Evolutionary conservation across 2,797 vertebrate genomes (phyloP).

Genomic region (Sphenopsis melanotis): DNA sequence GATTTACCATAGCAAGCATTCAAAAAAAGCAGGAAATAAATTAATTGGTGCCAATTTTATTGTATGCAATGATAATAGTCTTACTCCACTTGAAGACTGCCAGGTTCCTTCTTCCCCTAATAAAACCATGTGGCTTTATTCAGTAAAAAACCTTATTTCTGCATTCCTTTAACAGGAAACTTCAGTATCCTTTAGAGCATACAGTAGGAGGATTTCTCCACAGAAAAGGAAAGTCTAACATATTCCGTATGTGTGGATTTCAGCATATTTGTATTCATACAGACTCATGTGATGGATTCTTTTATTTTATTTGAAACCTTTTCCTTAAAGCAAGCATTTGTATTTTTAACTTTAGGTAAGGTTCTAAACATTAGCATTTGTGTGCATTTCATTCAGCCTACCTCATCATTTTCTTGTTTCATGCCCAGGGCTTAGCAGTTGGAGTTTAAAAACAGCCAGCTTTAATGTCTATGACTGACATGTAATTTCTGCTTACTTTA

Average conservation of each 20-base stretch:
- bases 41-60: not conserved
- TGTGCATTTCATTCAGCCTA: constrained; percentile 67
- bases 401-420: constrained; percentile 74
- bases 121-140: not conserved
- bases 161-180: not conserved
- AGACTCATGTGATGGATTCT: not conserved
- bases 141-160: not conserved
- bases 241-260: not conserved
- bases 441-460: constrained; percentile 70
- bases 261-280: constrained; percentile 21
- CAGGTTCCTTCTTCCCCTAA: not conserved
- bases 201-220: not conserved
- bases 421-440: constrained; percentile 67
- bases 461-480: constrained; percentile 76
- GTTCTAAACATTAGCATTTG: constrained; percentile 63
- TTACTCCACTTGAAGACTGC: not conserved
- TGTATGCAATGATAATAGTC: not conserved
- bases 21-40: not conserved
- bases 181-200: not conserved
- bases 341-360: constrained; percentile 70
- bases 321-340: constrained; percentile 59
- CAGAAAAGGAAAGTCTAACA: not conserved
- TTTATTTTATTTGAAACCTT: constrained; percentile 53
- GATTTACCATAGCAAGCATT: not conserved
- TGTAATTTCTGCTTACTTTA: constrained; percentile 72